Percentiles rank a stretch among this genome's conserved stretches.
Conservation (phyloP, 2,797 vertebrate species). For the Parotocinclus haroldoi region DNA sequence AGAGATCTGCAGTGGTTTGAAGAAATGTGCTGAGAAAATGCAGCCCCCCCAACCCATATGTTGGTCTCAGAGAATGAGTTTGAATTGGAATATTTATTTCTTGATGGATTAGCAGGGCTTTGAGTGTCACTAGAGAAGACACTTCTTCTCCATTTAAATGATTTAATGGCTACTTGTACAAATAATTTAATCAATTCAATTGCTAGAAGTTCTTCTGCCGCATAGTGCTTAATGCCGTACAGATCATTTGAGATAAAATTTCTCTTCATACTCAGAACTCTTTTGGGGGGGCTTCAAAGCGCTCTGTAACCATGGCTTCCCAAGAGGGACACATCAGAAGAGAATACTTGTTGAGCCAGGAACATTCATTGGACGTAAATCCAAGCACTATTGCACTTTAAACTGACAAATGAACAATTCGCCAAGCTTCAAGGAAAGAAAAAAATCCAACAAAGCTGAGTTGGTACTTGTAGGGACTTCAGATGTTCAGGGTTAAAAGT, state of each 20-base stretch:
- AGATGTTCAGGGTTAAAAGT: slow-evolving; percentile 77
- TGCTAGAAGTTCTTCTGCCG: neutral
- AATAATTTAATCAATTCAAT: neutral
- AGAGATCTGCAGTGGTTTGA: slow-evolving; percentile 1
- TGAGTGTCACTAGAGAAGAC: neutral
- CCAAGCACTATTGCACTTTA: slow-evolving; percentile 99
- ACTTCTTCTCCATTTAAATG: no score
- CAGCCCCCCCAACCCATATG: neutral
- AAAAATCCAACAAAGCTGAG: slow-evolving; percentile 61
- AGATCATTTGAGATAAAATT: neutral
- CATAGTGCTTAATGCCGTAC: slow-evolving; percentile 2
- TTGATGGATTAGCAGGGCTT: neutral
- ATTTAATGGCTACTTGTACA: neutral
- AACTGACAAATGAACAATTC: slow-evolving; percentile 75
- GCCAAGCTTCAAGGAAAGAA: slow-evolving; percentile 55
- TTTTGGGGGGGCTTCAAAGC: slow-evolving; percentile 9
- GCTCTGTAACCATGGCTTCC: slow-evolving; percentile 5
- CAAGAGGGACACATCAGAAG: slow-evolving; percentile 19
- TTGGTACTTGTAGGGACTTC: slow-evolving; percentile 66
- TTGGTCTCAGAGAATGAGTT: neutral
- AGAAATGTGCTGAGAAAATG: slow-evolving; percentile 4
- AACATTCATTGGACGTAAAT: slow-evolving; percentile 73
- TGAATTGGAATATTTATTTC: neutral
- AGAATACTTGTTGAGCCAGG: slow-evolving; percentile 55
- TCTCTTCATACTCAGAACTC: neutral